phyloP scores from a whole-genome alignment of 2,113 vertebrate species.

The Stigmatopora argus region DNA sequence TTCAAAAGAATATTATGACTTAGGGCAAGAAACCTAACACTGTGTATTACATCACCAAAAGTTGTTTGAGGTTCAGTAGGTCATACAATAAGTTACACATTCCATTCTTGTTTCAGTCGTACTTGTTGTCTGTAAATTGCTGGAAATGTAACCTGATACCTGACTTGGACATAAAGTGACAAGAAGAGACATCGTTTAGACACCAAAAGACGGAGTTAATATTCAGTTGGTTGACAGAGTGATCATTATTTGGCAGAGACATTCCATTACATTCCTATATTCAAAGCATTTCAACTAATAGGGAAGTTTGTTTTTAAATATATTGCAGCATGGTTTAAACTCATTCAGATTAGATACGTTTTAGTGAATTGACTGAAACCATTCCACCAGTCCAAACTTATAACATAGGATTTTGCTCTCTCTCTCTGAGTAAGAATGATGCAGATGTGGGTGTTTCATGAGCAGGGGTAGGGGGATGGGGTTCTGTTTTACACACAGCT shows the following conservation, averaged over 20 bases:
- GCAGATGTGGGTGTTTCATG: constrained; percentile 39
- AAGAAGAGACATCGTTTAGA: background rate
- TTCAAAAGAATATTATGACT: background rate
- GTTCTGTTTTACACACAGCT: constrained; percentile 49
- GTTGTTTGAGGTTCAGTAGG: background rate
- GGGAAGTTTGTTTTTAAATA: too few relatives aligned
- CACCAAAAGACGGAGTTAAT: background rate
- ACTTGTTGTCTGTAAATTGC: background rate
- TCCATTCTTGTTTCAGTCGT: background rate
- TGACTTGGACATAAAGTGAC: background rate
- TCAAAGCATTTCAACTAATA: background rate
- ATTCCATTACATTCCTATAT: background rate
- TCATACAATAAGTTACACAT: background rate
- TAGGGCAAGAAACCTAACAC: background rate
- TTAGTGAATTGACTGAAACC: constrained; percentile 5
- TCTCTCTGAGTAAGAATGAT: constrained; percentile 43
- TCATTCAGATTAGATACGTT: background rate
- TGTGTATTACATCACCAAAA: background rate
- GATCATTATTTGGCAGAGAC: background rate
- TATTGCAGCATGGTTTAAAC: background rate
- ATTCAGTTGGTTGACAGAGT: background rate
- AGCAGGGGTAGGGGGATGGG: constrained; percentile 21
- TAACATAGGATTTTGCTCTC: constrained; percentile 49
- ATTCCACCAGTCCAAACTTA: constrained; percentile 17
- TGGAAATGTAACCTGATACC: background rate